phyloP scores from a whole-genome alignment of 2,797 vertebrate genomes.

The Cossypha dichroa region DNA sequence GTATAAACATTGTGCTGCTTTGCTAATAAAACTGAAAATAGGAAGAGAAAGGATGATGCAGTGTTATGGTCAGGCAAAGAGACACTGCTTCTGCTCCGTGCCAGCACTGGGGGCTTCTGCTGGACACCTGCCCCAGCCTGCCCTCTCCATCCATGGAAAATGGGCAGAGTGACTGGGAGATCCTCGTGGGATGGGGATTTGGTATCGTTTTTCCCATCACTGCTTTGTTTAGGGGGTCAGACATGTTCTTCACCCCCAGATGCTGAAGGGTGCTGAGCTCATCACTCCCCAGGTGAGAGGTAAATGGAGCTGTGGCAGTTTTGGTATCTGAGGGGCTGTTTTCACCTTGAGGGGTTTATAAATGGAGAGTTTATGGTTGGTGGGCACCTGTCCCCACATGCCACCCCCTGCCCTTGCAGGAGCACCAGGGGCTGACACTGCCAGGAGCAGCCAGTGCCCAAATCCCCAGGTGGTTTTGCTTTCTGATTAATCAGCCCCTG shows the following conservation, averaged over 20 bases:
- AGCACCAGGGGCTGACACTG: background rate
- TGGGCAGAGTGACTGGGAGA: accelerated
- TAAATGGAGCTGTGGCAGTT: background rate
- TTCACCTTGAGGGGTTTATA: background rate
- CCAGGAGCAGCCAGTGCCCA: background rate
- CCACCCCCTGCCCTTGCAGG: background rate
- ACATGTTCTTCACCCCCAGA: accelerated
- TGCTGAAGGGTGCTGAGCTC: background rate
- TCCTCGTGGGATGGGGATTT: accelerated
- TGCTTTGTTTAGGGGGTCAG: background rate
- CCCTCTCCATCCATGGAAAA: background rate
- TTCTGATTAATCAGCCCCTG: background rate
- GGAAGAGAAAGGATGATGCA: constrained; percentile 93
- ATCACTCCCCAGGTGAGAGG: background rate
- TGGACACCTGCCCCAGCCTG: background rate
- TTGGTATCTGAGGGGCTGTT: background rate
- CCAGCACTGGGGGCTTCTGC: background rate
- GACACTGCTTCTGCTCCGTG: constrained; percentile 78
- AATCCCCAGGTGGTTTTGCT: background rate
- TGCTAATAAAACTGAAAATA: constrained; percentile 95
- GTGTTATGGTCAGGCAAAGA: constrained; percentile 80
- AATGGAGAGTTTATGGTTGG: background rate
- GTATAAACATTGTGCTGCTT: constrained; percentile 96
- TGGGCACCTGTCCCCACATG: background rate
- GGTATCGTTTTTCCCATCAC: accelerated